Base-by-base conservation (phyloP, 2,113 vertebrate genomes). In the Aptenodytes forsteri region DNA sequence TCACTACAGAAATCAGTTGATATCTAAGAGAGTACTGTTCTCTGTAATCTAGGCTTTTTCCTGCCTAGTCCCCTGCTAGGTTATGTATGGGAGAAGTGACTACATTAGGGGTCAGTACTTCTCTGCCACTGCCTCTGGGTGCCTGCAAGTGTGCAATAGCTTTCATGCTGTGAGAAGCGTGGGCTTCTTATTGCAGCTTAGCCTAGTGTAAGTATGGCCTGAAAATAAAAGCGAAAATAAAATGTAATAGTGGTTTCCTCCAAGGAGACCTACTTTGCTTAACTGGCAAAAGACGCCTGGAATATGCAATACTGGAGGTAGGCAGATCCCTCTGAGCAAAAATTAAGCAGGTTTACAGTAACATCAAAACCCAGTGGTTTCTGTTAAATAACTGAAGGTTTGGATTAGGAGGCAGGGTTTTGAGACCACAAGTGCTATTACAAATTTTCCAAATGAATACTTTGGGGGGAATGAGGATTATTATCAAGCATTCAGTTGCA, bases 371-470 rank as follows among this genome's bases (percentile, higher is more conserved):
- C 12, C n/a, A 44, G 54, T 42, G 75, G 85, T 92, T 95, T 93
- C 44, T 89, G 40, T 70, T 83, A 85, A 96, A 85, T 76, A 88
- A 93, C 88, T 58, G 78, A 62, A 81, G 27, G 32, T 72, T 96
- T 87, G 78, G 81, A 70, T 96, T 93, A 83, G 75, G 62, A 94
- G 58, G 66, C 55, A 94, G 62, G 58, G 46, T 15, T 96, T 88
- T 73, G 78, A 94, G 77, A 69, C 75, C 55, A 7, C 49, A 62
- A 89, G 50, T 81, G 65, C 86, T 94, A 58, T 93, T 94, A 87
- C 42, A 91, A 18, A 80, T 94, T 95, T 96, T 96, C 79, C 89
- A 94, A 80, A 93, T 92, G 71, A 95, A 80, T 90, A 93, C 70
- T 87, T 92, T 49, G 5, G 3, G 75, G 52, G 25, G 27, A 80